Evolutionary conservation across 2,113 vertebrate species (phyloP).

Genomic region (Marmota monax): DNA sequence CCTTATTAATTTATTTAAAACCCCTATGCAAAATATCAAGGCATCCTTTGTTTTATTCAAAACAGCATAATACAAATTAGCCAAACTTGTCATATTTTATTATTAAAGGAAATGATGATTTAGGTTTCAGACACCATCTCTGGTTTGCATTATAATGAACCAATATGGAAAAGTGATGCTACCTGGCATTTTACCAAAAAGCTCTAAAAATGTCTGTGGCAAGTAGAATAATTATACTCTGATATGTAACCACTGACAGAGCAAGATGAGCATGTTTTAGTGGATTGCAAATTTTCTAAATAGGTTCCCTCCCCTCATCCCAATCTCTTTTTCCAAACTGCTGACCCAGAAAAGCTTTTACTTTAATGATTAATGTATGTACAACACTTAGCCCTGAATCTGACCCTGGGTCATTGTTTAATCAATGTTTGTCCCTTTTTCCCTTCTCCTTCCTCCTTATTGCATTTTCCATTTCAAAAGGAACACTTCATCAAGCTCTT

Average conservation of each 20-base stretch:
- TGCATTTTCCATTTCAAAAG: conserved; percentile 9
- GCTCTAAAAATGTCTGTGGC: not conserved
- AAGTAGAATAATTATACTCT: not conserved
- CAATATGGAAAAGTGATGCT: not conserved
- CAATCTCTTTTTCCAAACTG: not conserved
- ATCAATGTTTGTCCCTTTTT: not conserved
- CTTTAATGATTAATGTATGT: not conserved
- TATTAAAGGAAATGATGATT: conserved; percentile 22
- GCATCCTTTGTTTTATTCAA: conserved; percentile 8
- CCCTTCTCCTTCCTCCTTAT: not conserved
- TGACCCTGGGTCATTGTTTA: not conserved
- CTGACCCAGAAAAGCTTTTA: not conserved
- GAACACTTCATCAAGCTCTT: not conserved
- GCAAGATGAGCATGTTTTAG: not conserved
- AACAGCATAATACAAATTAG: conserved; percentile 62
- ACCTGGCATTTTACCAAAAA: not conserved
- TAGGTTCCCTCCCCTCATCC: not conserved
- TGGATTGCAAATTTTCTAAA: not conserved
- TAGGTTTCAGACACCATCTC: not conserved
- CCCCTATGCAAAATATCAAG: not conserved
- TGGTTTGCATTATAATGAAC: not conserved
- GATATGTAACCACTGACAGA: not conserved
- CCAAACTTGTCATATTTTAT: conserved; percentile 32
- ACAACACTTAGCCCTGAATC: not conserved
- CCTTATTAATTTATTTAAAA: not conserved